Evolutionary conservation across 2,113 vertebrate species (phyloP).

Genomic region (Alligator sinensis): DNA sequence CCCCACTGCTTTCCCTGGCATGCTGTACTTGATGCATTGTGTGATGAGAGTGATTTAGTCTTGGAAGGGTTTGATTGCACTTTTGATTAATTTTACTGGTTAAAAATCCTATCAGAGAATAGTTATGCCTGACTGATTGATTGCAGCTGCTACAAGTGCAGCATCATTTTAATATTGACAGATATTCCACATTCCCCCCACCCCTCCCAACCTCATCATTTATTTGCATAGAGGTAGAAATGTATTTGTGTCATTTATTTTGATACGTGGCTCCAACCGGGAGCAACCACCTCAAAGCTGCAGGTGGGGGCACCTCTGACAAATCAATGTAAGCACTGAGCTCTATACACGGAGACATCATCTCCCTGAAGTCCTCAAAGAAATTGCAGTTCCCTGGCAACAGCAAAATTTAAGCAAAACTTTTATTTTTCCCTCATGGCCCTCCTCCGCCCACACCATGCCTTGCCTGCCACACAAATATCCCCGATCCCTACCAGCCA

Average conservation of each 20-base stretch:
- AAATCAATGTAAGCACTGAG: background rate
- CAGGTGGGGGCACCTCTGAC: background rate
- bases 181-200: background rate
- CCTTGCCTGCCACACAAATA: background rate
- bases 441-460: background rate
- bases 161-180: no score
- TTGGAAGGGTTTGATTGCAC: background rate
- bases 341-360: background rate
- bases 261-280: background rate
- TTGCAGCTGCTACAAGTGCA: background rate
- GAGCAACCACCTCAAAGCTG: background rate
- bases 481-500: background rate
- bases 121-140: constrained; percentile 59
- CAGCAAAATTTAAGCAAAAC: background rate
- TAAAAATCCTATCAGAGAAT: constrained; percentile 27
- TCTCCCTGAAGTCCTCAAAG: background rate
- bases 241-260: background rate
- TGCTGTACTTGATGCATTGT: background rate
- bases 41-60: background rate
- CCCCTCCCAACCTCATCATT: background rate
- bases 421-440: constrained; percentile 12
- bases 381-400: constrained; percentile 9
- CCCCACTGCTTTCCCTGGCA: background rate
- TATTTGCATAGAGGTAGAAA: background rate
- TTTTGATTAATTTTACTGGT: constrained; percentile 16